Evolutionary conservation across 2,797 vertebrate species (phyloP).

Genomic region (Lepus oiostolus): DNA sequence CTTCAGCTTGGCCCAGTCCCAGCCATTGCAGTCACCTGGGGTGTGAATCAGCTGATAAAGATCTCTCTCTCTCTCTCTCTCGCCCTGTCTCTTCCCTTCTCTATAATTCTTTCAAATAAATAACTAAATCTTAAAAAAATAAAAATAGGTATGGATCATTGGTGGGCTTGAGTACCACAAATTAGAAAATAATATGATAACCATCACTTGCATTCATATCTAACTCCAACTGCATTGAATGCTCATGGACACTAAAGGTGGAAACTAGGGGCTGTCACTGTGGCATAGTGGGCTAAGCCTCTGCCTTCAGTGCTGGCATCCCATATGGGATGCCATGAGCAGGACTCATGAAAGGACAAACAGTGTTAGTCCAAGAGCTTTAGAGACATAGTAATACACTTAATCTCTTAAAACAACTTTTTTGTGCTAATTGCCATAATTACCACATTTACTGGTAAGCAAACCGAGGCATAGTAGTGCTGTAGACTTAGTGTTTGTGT

Average conservation of each 20-base stretch:
- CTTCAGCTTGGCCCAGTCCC: no score
- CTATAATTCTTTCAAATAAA: no score
- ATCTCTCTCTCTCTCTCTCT: no score
- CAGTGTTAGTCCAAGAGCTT: neutral
- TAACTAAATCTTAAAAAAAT: neutral
- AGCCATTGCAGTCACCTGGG: no score
- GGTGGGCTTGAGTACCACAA: neutral
- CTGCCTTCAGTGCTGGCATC: neutral
- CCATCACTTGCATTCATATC: neutral
- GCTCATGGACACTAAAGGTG: neutral
- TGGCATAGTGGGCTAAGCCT: neutral
- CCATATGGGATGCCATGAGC: neutral
- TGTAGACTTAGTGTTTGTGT: neutral
- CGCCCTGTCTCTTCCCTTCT: no score
- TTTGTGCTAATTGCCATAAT: neutral
- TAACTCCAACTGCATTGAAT: neutral
- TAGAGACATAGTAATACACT: neutral
- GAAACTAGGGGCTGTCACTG: neutral
- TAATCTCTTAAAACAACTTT: constrained; percentile 1
- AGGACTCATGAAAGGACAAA: neutral
- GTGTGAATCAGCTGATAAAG: no score
- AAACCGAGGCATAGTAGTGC: neutral
- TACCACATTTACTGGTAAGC: neutral
- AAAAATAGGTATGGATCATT: neutral
- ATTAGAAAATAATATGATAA: constrained; percentile 14